phyloP scores from a whole-genome alignment of 2,113 vertebrate genomes.

The Urocolius indicus region DNA sequence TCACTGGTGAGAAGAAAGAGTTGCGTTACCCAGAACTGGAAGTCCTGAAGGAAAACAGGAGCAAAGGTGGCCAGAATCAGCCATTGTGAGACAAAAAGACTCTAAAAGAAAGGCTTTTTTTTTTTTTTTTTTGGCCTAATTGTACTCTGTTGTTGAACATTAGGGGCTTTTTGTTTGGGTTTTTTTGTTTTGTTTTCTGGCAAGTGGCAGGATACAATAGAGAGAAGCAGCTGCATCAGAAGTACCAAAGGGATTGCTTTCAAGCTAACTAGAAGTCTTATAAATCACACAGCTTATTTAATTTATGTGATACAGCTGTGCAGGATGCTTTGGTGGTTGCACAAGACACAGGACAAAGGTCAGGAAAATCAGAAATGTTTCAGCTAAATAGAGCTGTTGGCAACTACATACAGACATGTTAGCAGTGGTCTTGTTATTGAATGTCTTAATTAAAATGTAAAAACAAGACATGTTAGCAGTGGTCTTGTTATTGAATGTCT shows the following conservation, averaged over 20 bases:
- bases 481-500: constrained; percentile 49
- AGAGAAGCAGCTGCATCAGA: constrained; percentile 69
- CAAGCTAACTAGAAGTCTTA: constrained; percentile 62
- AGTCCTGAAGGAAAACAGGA: constrained; percentile 22
- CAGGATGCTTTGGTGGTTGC: constrained; percentile 57
- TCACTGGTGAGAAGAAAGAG: background rate
- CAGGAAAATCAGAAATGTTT: constrained; percentile 56
- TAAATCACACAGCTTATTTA: constrained; percentile 71
- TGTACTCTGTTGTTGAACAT: constrained; percentile 1
- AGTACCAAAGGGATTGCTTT: constrained; percentile 70
- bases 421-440: constrained; percentile 36
- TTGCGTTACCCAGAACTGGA: background rate
- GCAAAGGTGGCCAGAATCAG: background rate
- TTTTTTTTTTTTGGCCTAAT: background rate
- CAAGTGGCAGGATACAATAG: constrained; percentile 56
- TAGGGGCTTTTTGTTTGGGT: background rate
- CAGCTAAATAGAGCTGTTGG: constrained; percentile 46
- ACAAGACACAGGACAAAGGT: constrained; percentile 55
- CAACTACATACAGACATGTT: background rate
- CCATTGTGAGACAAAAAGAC: background rate
- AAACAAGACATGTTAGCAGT: constrained; percentile 12
- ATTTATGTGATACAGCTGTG: constrained; percentile 70
- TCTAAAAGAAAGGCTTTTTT: background rate
- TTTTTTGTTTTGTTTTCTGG: constrained; percentile 51
- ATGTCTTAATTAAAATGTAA: constrained; percentile 65